These are phyloP conservation scores for Chroicocephalus ridibundus DNA, from an alignment of 2,113 vertebrate genomes.

Conservation along the genomic window DNA sequence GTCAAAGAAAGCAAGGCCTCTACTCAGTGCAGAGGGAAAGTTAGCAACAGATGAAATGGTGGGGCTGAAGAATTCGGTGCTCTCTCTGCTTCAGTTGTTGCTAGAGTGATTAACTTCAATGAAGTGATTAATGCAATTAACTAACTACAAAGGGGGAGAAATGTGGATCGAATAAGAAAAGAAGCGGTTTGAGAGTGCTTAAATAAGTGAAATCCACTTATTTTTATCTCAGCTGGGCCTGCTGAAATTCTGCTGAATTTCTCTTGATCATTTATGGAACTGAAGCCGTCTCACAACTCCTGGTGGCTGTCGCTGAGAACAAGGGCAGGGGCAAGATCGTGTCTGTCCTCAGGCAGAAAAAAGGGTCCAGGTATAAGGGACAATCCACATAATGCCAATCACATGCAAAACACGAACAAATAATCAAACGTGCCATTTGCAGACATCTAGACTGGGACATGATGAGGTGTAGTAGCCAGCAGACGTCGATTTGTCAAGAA, in stretches of 20 bases:
- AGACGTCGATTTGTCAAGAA: neutral
- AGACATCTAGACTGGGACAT: neutral
- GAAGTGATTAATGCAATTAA: conserved; percentile 58
- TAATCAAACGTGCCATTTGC: rapidly evolving
- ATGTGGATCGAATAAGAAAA: neutral
- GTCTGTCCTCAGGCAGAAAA: neutral
- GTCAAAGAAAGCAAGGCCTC: neutral
- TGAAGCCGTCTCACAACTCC: neutral
- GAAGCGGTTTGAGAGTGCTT: neutral
- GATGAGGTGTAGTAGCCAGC: neutral
- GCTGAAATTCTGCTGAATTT: neutral
- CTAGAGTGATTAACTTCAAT: neutral
- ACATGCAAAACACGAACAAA: neutral
- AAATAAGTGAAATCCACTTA: conserved; percentile 15
- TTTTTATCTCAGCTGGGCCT: conserved; percentile 11
- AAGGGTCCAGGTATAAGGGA: neutral
- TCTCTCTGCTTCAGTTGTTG: conserved; percentile 8
- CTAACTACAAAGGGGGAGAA: conserved; percentile 46
- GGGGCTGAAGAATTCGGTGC: neutral
- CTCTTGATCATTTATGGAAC: neutral
- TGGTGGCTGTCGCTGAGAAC: neutral
- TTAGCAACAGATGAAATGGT: neutral
- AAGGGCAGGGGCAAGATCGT: neutral
- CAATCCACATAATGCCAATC: neutral
- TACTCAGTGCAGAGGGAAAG: neutral